Conservation (phyloP, 1,140 invertebrate genomes). For the Vollenhovia emeryi region DNA sequence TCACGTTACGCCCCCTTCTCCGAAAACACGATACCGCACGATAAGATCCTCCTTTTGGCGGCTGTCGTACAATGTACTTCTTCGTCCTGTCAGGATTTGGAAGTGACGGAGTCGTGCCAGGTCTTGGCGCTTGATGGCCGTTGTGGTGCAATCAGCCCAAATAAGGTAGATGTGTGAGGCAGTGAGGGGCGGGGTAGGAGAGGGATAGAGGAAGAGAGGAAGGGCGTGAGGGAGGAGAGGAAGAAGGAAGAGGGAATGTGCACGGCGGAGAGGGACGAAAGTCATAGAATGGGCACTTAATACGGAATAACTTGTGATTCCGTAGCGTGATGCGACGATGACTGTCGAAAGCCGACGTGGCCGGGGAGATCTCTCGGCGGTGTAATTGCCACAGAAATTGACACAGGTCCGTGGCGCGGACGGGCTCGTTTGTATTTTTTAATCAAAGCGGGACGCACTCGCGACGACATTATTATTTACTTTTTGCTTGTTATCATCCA, state of each 20-base stretch:
- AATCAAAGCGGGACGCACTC: conserved; percentile 41
- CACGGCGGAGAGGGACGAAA: conserved; percentile 37
- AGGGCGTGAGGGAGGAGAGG: not conserved
- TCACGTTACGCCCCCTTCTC: conserved; percentile 56
- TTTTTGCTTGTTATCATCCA: conserved; percentile 49
- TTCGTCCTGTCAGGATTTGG: conserved; percentile 59
- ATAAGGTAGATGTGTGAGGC: conserved; percentile 58
- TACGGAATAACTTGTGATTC: conserved; percentile 69
- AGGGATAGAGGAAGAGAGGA: not conserved
- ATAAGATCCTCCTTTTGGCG: conserved; percentile 50
- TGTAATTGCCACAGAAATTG: conserved; percentile 51
- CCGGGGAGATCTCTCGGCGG: conserved; percentile 25
- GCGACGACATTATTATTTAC: conserved; percentile 54
- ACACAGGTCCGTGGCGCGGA: not conserved
- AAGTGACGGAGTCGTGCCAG: conserved; percentile 47
- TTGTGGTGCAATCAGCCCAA: conserved; percentile 71
- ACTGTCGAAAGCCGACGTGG: conserved; percentile 62
- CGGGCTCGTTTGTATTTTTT: conserved; percentile 54
- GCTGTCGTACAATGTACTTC: conserved; percentile 59
- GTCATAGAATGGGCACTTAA: conserved; percentile 70
- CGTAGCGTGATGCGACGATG: conserved; percentile 57
- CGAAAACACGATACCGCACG: conserved; percentile 61
- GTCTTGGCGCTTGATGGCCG: conserved; percentile 61
- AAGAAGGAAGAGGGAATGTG: not conserved
- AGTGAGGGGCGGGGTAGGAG: conserved; percentile 18